Conservation (phyloP, 2,113 vertebrate genomes). For the Colossoma macropomum region DNA sequence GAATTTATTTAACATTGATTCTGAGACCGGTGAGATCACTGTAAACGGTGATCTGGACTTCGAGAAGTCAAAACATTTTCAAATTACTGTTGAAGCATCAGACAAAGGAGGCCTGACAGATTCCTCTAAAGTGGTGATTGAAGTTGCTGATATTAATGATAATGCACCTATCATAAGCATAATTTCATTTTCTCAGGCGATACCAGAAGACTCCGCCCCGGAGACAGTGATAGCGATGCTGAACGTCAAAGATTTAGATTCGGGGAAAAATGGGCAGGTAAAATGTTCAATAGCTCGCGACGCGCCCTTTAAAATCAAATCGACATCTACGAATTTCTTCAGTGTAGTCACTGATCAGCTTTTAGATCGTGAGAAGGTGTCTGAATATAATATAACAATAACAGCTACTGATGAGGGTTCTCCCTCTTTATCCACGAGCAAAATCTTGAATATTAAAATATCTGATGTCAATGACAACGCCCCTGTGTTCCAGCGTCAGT, state of each 20-base stretch:
- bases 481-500: constrained; percentile 52
- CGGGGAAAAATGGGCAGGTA: constrained; percentile 50
- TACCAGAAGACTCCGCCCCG: constrained; percentile 55
- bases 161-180: constrained; percentile 66
- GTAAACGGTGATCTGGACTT: constrained; percentile 68
- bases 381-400: constrained; percentile 57
- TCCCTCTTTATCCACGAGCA: constrained; percentile 59
- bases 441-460: constrained; percentile 7
- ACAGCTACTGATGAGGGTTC: constrained; percentile 61
- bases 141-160: constrained; percentile 75
- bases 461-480: constrained; percentile 77
- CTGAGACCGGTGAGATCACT: constrained; percentile 61
- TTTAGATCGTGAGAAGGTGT: constrained; percentile 58
- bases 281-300: constrained; percentile 7
- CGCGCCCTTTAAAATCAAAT: constrained; percentile 38
- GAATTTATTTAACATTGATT: constrained; percentile 64
- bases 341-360: constrained; percentile 53
- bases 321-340: constrained; percentile 62
- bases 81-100: constrained; percentile 73
- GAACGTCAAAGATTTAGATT: constrained; percentile 57
- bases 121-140: constrained; percentile 68
- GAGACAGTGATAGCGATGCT: constrained; percentile 53
- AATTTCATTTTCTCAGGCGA: constrained; percentile 15
- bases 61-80: constrained; percentile 67
- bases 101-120: constrained; percentile 64